Evolutionary conservation across 2,888 invertebrate genomes (phyloP).

Genomic region (Plutella xylostella): DNA sequence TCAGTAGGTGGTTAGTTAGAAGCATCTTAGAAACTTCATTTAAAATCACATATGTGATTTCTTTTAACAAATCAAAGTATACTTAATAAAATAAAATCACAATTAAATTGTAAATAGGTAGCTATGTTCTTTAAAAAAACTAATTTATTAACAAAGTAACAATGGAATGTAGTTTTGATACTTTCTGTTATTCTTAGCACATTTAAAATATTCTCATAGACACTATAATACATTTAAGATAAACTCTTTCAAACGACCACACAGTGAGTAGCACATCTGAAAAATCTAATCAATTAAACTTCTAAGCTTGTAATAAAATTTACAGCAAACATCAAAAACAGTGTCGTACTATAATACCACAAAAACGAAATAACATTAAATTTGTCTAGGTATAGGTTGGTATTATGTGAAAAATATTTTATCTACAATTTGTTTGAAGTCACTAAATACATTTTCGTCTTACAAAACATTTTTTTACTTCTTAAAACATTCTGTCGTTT

Average conservation of each 20-base stretch:
- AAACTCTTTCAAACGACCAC: conserved; percentile 36
- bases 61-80: too few species aligned
- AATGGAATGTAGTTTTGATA: conserved; percentile 45
- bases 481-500: too few species aligned
- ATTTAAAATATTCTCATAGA: conserved; percentile 37
- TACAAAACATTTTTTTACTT: too few species aligned
- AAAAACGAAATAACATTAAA: neutral
- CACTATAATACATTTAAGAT: conserved; percentile 26
- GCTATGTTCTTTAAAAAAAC: neutral
- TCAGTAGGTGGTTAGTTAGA: neutral
- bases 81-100: too few species aligned
- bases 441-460: too few species aligned
- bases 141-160: conserved; percentile 23
- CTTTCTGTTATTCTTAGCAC: conserved; percentile 34
- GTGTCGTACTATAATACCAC: neutral
- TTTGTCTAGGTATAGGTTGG: neutral
- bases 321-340: conserved; percentile 3
- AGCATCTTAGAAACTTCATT: neutral
- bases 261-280: conserved; percentile 34
- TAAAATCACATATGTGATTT: too few species aligned
- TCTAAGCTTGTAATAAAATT: conserved; percentile 5
- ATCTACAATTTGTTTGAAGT: neutral
- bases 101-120: too few species aligned
- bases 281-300: neutral
- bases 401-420: neutral